Base-by-base conservation (phyloP, 2,888 invertebrate species). In the Frankliniella fusca region DNA sequence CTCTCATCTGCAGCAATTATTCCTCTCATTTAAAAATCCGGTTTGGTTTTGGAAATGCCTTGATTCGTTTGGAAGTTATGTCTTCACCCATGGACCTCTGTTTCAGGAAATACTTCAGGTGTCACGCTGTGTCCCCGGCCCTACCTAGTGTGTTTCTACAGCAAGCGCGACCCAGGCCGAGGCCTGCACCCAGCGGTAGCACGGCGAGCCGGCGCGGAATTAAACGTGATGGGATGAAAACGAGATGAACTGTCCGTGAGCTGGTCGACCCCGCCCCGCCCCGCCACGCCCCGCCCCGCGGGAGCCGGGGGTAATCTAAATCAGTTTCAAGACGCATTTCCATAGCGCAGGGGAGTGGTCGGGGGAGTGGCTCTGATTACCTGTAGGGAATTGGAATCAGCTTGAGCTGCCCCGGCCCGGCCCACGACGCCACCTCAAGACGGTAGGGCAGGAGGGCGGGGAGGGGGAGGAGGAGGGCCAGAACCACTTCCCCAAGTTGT, bases 331-430 rank as follows among this genome's bases (percentile, higher is more conserved):
- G 70, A 11, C 70, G 70, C n/a, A 70, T 70, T 70, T 70, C 70
- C 70, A 70, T 70, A 70, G 23, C 70, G 70, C 23, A 23, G 70
- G 70, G 23, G 70, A 23, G 23, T n/a, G 54, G 20, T 12, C 54
- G 54, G 54, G 54, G 15, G 70, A 70, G 70, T 23, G 70, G 70
- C 70, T 70, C 70, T 70, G 70, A 70, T 70, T 70, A 70, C 70
- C 70, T 70, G 70, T 70, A 70, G 70, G 70, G 70, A 70, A 70
- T 70, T 70, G 70, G 70, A 70, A 70, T 70, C 70, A 70, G 70
- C 70, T 70, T 70, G 70, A 23, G 70, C 70, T 70, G 23, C 70
- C n/a, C 70, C 54, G 8, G 54, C 54, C 54, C 54, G 12, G 15
- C 54, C 18, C 54, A 11, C 3, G 2, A 54, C 15, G 54, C 50